Evolutionary conservation across 2,113 vertebrate genomes (phyloP).

Genomic region (Leptosomus discolor): DNA sequence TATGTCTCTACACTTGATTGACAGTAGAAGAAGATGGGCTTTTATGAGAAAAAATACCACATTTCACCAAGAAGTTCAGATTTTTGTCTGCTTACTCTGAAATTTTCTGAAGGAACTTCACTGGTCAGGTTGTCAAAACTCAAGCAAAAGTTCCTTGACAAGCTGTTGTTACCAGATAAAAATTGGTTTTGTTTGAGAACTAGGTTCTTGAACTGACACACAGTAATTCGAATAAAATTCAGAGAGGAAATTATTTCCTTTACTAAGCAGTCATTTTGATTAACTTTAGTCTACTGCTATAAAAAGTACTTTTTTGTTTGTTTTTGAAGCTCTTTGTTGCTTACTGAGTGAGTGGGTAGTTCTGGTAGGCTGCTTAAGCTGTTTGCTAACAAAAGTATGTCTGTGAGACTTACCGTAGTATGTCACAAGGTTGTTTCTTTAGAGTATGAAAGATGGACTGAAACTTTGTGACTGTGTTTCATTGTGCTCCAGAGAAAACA

Average conservation of each 20-base stretch:
- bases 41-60: not conserved
- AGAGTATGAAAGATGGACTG: not conserved
- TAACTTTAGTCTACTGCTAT: not conserved
- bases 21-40: not conserved
- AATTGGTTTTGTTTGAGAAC: not conserved
- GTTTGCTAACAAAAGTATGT: constrained; percentile 13
- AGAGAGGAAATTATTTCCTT: not conserved
- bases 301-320: not conserved
- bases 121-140: not conserved
- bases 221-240: not conserved
- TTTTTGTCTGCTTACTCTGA: not conserved
- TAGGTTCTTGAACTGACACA: not conserved
- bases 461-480: not conserved
- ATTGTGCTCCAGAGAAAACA: constrained; percentile 19
- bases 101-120: not conserved
- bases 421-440: constrained; percentile 43
- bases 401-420: constrained; percentile 4
- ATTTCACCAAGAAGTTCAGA: not conserved
- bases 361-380: constrained; percentile 28
- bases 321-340: constrained; percentile 9
- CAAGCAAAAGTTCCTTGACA: not conserved
- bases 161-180: not conserved
- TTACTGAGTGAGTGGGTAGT: constrained; percentile 8
- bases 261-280: not conserved
- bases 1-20: not conserved